phyloP scores from a whole-genome alignment of 1,140 invertebrate genomes.

The Arctopsyche grandis region DNA sequence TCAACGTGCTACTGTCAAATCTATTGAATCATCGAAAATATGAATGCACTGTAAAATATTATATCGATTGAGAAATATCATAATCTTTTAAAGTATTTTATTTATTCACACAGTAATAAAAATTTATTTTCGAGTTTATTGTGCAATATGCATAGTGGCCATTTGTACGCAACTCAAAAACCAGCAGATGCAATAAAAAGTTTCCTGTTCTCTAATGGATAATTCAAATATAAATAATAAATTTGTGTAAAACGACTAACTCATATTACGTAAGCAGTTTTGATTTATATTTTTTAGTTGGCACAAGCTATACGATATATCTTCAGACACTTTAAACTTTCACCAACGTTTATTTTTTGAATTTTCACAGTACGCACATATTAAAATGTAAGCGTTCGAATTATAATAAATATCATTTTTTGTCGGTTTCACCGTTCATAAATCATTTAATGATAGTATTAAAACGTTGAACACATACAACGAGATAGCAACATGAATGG shows the following conservation, averaged over 20 bases:
- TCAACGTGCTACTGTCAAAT: too few species aligned
- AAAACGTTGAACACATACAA: constrained; percentile 4
- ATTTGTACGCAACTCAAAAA: neutral
- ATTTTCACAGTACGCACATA: neutral
- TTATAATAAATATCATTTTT: neutral
- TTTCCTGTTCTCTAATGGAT: constrained; percentile 42
- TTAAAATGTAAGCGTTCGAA: constrained; percentile 2
- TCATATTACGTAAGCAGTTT: constrained; percentile 27
- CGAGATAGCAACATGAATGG: constrained; percentile 3
- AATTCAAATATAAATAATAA: constrained; percentile 43
- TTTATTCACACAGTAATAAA: constrained; percentile 46
- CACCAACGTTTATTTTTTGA: neutral
- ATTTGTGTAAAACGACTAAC: constrained; percentile 38
- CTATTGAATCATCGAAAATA: too few species aligned
- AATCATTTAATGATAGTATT: constrained; percentile 23
- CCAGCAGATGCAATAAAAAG: constrained; percentile 19
- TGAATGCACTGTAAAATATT: neutral
- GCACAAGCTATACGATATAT: neutral
- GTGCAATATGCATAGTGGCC: neutral
- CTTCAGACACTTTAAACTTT: neutral
- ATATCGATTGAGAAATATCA: neutral
- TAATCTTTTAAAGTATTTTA: constrained; percentile 27
- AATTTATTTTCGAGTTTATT: constrained; percentile 42
- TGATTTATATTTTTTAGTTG: constrained; percentile 37
- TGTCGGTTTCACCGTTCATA: neutral